Conservation (phyloP, 64 coral and sea anemone genomes). For the Actinia equina region DNA sequence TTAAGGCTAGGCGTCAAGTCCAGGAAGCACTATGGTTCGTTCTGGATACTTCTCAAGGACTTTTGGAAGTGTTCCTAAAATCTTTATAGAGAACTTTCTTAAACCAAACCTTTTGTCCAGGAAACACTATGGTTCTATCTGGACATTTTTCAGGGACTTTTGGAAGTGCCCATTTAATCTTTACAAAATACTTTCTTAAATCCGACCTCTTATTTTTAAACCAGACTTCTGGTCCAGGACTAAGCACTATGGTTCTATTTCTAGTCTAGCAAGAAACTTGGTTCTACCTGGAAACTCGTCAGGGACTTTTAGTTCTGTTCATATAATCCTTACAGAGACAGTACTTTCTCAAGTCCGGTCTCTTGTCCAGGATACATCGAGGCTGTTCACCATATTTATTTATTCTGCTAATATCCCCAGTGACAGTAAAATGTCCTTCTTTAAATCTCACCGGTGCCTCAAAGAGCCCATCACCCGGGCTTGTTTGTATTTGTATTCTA, state of each 20-base stretch:
- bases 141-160: background rate
- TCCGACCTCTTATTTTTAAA: constrained; percentile 37
- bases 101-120: too few species aligned
- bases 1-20: too few species aligned
- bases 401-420: constrained; percentile 85
- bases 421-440: constrained; percentile 37
- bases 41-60: too few species aligned
- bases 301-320: background rate
- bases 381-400: constrained; percentile 95
- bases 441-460: constrained; percentile 62
- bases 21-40: too few species aligned
- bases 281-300: too few species aligned
- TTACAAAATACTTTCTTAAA: constrained; percentile 88
- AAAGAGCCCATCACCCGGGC: constrained; percentile 75
- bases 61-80: too few species aligned
- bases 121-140: too few species aligned
- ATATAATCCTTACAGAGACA: constrained; percentile 76
- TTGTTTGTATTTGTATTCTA: constrained; percentile 67
- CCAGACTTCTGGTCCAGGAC: constrained; percentile 20
- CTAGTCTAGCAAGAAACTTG: too few species aligned
- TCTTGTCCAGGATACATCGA: constrained; percentile 67
- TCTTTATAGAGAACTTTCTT: too few species aligned
- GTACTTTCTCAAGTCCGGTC: constrained; percentile 83
- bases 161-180: constrained; percentile 12
- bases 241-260: too few species aligned